phyloP scores from a whole-genome alignment of 2,113 vertebrate genomes.

The Tinamus guttatus region DNA sequence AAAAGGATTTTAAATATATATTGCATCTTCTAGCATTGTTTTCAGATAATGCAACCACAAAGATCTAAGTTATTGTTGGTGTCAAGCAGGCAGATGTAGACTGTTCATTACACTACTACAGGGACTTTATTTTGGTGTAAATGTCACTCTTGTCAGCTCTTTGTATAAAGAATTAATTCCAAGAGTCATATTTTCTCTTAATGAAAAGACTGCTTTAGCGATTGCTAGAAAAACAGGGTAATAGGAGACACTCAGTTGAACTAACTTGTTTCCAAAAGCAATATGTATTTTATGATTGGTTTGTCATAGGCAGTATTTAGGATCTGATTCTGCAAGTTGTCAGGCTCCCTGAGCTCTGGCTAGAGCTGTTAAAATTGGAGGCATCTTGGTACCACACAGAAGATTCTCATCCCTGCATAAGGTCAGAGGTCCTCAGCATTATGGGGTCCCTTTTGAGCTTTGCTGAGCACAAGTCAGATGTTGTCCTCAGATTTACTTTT shows the following conservation, averaged over 20 bases:
- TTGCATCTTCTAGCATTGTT: conserved; percentile 63
- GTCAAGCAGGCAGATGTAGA: conserved; percentile 76
- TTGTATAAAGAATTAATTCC: conserved; percentile 81
- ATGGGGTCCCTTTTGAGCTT: conserved; percentile 38
- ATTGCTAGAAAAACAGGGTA: conserved; percentile 72
- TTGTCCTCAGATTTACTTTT: conserved; percentile 46
- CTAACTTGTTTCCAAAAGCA: conserved; percentile 76
- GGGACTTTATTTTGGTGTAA: conserved; percentile 76
- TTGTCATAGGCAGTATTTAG: conserved; percentile 77
- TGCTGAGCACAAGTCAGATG: conserved; percentile 45
- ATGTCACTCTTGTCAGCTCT: conserved; percentile 78
- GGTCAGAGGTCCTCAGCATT: not conserved
- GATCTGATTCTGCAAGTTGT: conserved; percentile 49
- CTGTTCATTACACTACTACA: conserved; percentile 67
- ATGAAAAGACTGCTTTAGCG: conserved; percentile 76
- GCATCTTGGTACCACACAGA: not conserved
- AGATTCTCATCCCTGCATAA: not conserved
- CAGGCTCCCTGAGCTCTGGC: not conserved
- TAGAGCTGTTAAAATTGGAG: not conserved
- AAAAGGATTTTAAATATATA: conserved; percentile 55
- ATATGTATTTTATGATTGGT: conserved; percentile 73
- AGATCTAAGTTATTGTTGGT: conserved; percentile 73
- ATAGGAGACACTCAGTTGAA: conserved; percentile 75
- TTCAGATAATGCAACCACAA: conserved; percentile 70
- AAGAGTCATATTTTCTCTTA: conserved; percentile 80